Base-by-base conservation (phyloP, 2,888 invertebrate genomes). In the Amblyjoppa proteus region DNA sequence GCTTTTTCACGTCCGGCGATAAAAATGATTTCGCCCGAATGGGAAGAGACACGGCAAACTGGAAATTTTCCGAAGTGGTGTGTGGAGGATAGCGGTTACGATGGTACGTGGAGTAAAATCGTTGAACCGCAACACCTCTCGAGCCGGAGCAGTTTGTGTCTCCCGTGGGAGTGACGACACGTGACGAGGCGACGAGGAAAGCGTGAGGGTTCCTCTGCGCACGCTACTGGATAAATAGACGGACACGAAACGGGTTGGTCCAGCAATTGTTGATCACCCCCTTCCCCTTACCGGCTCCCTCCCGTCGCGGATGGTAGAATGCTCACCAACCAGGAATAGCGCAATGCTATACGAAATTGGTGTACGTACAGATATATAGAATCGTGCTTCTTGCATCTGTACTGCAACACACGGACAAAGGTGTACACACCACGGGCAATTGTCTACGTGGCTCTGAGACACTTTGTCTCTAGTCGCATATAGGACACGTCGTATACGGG, bases 241-340 rank as follows among this genome's bases (percentile, higher is more conserved):
- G 61, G 80, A 87, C 87, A 86, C 76, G 86, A 75, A 87, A 87
- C 74, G 86, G 87, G 87, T 81, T 75, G 86, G 83, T 85, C 81
- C 81, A 49, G 76, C 81, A 87, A 81, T 87, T 85, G 85, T 87
- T 85, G 83, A 85, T 83, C 74, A 75, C 69, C 70, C 25, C 61
- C 41, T 66, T 25, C 68, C 38, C 66, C 49, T 13, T 41, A 13
- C 7, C 64, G 9, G 13, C 16, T 20, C 25, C 69, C 61, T 70
- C 45, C 66, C 25, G 71, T 53, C 71, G 56, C 66, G 76, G 49
- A 71, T 71, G 80, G 64, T 34, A 58, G 34, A 66, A 66, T 71
- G 51, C 80, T 76, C 71, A 45, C 80, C 74, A 75, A 56, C 53
- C 70, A 56, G 31, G 58, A 80, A 78, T 77, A 53, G 49, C 51